These are phyloP conservation scores for Mamestra configurata DNA, from an alignment of 1,140 invertebrate species.

Conservation along the genomic window DNA sequence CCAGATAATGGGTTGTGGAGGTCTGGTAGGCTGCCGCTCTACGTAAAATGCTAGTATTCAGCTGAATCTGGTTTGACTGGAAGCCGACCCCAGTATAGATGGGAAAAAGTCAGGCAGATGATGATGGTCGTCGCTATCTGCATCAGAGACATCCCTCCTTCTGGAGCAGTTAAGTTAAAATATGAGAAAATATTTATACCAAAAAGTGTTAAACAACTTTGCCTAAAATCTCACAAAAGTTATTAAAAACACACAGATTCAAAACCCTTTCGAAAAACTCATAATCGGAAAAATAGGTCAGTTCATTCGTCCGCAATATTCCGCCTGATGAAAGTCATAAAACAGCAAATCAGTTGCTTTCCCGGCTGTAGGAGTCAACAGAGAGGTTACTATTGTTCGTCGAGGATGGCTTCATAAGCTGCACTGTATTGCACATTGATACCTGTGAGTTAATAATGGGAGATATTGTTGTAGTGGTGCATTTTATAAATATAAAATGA, in stretches of 20 bases:
- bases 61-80: too few relatives aligned
- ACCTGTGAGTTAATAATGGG: background rate
- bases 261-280: background rate
- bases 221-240: background rate
- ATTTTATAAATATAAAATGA: too few relatives aligned
- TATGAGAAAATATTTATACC: too few relatives aligned
- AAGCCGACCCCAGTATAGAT: too few relatives aligned
- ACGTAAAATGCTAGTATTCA: too few relatives aligned
- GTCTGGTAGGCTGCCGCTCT: too few relatives aligned
- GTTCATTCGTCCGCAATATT: slow-evolving; percentile 1
- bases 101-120: too few relatives aligned
- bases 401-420: background rate
- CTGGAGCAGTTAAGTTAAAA: too few relatives aligned
- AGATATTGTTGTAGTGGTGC: background rate
- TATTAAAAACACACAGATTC: background rate
- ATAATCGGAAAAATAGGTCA: slow-evolving; percentile 10
- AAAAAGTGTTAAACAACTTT: too few relatives aligned
- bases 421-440: background rate
- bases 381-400: slow-evolving; percentile 9
- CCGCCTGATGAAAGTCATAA: slow-evolving; percentile 8
- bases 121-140: too few relatives aligned
- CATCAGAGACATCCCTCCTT: too few relatives aligned
- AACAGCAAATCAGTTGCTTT: slow-evolving; percentile 23
- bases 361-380: background rate
- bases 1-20: too few relatives aligned